Evolutionary conservation across 2,113 vertebrate species (phyloP), one percentile per base, ranked within the genome.

Genomic region (Rhynchopsitta pachyrhyncha): DNA sequence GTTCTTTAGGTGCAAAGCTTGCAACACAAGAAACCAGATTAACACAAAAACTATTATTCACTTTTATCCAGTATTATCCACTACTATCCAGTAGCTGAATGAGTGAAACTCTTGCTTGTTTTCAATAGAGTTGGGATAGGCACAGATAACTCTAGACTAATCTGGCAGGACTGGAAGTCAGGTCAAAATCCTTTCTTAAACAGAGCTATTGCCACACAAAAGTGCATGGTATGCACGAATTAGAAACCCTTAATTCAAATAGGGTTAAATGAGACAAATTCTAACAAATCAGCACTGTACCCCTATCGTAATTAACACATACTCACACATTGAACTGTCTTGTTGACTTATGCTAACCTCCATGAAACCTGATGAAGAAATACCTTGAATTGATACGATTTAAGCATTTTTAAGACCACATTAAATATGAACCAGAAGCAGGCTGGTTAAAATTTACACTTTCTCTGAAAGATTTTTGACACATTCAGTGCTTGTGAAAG

Each of bases 401-500:
- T 96, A 95, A 95, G 96, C 96, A 95, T 97, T 97, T 59, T 96
- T 96, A 95, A 97, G 97, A 96, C 88, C 94, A 95, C 88, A 97
- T 98, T 98, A 98, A 98, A 97, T 96, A 97, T 87, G 94, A 98
- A 96, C 98, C 97, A 96, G 97, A 97, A 98, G 96, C 94, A 98
- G 97, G 87, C 96, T 97, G 95, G 97, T 98, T 98, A 98, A 98
- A 98, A 98, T 98, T 95, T 98, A 98, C 96, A 98, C 98, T 98
- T 98, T 94, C 97, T 93, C 93, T 97, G 98, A 98, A 97, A 97
- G 97, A 98, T 98, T 98, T 98, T 97, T 98, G 98, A 98, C 98
- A 98, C 97, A 97, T 97, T 98, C 98, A 96, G 92, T 96, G 98
- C 97, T 96, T 97, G 97, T 98, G 98, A 98, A 97, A 97, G 97